Conservation (phyloP, 2,113 vertebrate species). For the Atlantisia rogersi region DNA sequence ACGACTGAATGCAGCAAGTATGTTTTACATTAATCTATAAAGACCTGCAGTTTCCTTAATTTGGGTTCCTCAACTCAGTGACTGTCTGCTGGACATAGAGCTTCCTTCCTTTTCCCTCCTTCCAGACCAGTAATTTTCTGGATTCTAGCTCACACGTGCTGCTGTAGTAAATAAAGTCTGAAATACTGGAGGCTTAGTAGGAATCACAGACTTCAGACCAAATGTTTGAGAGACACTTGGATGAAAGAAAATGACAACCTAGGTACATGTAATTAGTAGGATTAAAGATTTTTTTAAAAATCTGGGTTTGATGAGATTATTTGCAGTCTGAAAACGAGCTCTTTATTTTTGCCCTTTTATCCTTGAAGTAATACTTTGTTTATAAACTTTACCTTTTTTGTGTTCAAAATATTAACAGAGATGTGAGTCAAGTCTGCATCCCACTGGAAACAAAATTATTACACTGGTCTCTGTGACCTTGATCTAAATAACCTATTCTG, state of each 20-base stretch:
- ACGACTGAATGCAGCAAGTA: background rate
- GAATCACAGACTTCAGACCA: background rate
- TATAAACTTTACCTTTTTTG: background rate
- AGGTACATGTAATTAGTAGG: background rate
- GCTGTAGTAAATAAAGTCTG: background rate
- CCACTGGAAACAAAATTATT: background rate
- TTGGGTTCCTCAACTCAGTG: background rate
- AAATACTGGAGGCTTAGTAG: background rate
- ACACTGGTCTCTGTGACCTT: background rate
- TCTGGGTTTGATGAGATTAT: background rate
- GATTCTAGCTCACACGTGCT: background rate
- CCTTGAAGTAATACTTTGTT: background rate
- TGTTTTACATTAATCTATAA: background rate
- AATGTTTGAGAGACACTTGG: background rate
- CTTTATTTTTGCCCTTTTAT: background rate
- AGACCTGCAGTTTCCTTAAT: background rate
- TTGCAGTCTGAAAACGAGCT: background rate
- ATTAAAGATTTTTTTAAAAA: background rate
- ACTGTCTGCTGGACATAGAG: background rate
- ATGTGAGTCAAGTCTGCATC: background rate
- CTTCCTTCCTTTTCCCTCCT: background rate
- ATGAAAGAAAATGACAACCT: background rate
- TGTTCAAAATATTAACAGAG: background rate
- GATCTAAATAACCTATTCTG: background rate
- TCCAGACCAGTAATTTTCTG: background rate